Percentiles rank a stretch among this genome's conserved stretches.
These are phyloP conservation scores for Odontothrips loti DNA, from an alignment of 2,888 invertebrate genomes.

Conservation along the genomic window DNA sequence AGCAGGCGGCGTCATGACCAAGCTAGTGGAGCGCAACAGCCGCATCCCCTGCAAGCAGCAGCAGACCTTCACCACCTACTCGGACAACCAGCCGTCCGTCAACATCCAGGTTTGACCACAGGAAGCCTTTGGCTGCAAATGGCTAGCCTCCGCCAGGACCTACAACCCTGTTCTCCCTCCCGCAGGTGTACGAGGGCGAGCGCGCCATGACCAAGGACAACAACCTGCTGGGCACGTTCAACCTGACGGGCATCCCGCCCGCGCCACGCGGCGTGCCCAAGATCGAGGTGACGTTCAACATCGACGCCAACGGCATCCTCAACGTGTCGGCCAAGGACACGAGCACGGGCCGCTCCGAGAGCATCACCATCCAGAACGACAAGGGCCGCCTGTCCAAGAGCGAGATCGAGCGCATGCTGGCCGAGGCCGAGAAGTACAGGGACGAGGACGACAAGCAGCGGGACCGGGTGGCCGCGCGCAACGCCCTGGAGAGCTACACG, in stretches of 20 bases:
- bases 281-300: conserved; percentile 76
- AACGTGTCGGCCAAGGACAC: conserved; percentile 59
- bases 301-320: conserved; percentile 85
- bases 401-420: conserved; percentile 75
- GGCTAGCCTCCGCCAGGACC: neutral
- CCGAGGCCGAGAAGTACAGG: conserved; percentile 67
- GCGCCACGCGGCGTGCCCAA: conserved; percentile 77
- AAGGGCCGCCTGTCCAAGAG: conserved; percentile 74
- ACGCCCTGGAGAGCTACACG: conserved; percentile 66
- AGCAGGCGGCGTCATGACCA: conserved; percentile 73
- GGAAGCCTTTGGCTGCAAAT: neutral
- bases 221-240: conserved; percentile 76
- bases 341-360: conserved; percentile 66
- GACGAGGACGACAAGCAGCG: conserved; percentile 68
- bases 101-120: conserved; percentile 61
- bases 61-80: conserved; percentile 80
- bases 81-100: conserved; percentile 88
- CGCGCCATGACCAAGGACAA: conserved; percentile 88
- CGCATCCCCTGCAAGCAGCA: conserved; percentile 55
- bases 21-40: conserved; percentile 56
- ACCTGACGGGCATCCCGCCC: conserved; percentile 76
- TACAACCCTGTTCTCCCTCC: neutral
- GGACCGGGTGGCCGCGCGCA: conserved; percentile 64
- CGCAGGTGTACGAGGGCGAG: conserved; percentile 69
- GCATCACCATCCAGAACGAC: conserved; percentile 79